Conservation (phyloP, 2,888 invertebrate species). For the Keiferia lycopersicella region DNA sequence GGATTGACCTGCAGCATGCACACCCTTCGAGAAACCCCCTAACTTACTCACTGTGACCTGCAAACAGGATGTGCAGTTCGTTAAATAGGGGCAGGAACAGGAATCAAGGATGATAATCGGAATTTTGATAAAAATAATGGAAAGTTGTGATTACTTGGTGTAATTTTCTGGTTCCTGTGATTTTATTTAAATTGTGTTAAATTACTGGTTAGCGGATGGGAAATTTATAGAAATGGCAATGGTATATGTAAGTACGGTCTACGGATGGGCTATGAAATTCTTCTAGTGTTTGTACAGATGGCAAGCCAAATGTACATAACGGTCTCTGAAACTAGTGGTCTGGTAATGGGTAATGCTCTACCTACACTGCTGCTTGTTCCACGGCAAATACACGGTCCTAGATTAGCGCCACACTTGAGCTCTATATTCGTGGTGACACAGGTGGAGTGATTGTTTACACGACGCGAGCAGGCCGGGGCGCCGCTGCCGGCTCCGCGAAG, state of each 20-base stretch:
- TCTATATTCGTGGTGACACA: slow-evolving; percentile 47
- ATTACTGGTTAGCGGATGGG: background rate
- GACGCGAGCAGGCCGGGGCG: slow-evolving; percentile 53
- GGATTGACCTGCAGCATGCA: slow-evolving; percentile 18
- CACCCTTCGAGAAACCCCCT: slow-evolving; percentile 30
- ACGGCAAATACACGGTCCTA: background rate
- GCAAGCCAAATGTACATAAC: background rate
- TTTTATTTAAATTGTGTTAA: background rate
- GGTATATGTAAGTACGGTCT: no score
- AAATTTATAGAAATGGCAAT: background rate
- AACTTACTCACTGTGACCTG: slow-evolving; percentile 14
- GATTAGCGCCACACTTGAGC: background rate
- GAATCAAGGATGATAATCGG: background rate
- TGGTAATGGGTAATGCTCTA: background rate
- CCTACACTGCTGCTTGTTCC: background rate
- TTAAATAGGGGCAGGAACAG: slow-evolving; percentile 32
- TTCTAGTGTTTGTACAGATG: background rate
- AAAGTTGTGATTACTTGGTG: background rate
- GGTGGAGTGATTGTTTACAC: slow-evolving; percentile 70
- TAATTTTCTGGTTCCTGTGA: background rate
- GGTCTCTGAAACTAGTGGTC: background rate
- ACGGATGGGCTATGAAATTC: background rate
- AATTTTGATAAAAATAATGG: background rate
- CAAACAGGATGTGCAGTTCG: slow-evolving; percentile 46
- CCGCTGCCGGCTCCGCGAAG: slow-evolving; percentile 41